Evolutionary conservation across 2,888 invertebrate species (phyloP), one percentile per base, ranked within the genome.

Genomic region (Drosophila algonquin): DNA sequence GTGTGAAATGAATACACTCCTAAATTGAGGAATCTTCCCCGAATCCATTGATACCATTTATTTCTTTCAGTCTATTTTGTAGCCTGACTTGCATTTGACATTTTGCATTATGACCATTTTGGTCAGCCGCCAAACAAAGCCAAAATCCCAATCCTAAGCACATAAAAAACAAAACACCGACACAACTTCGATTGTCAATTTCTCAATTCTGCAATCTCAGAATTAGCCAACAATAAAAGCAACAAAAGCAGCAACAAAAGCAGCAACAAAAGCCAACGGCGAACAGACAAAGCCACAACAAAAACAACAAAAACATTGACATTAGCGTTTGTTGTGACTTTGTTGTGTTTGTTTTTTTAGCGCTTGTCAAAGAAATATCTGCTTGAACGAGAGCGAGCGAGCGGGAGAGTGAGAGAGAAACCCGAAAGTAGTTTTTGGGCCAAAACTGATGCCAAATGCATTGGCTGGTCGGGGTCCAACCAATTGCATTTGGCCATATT

Each of bases 31-130:
- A 16, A 16, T 21, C n/a, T 6, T 10, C 32, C 12, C 12, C 3
- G 1, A 5, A 44, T 44, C 12, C 7, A 6, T 12, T 7, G n/a
- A 6, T n/a, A 7, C 35, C 32, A 24, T 24, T 35, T 57, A 40
- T 58, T 72, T 73, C 45, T 63, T 16, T 16, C 53, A 68, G 69
- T 68, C 54, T 50, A 81, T 64, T n/a, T n/a, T 40, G 14, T 61
- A 32, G 62, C 45, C 57, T 58, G 64, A 63, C 70, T 63, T 70
- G 73, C 75, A 73, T 74, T 80, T 87, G 87, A 76, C 81, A 87
- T 84, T 89, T 84, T 62, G 80, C 63, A 78, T 73, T 62, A 64
- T 80, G 76, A 62, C 85, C 89, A 81, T 75, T 77, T 80, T 76
- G 75, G 85, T 57, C 68, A 59, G 61, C 40, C 7, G 24, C 54